Conservation (phyloP, 2,888 invertebrate species). For the Pharmacophagus antenor region DNA sequence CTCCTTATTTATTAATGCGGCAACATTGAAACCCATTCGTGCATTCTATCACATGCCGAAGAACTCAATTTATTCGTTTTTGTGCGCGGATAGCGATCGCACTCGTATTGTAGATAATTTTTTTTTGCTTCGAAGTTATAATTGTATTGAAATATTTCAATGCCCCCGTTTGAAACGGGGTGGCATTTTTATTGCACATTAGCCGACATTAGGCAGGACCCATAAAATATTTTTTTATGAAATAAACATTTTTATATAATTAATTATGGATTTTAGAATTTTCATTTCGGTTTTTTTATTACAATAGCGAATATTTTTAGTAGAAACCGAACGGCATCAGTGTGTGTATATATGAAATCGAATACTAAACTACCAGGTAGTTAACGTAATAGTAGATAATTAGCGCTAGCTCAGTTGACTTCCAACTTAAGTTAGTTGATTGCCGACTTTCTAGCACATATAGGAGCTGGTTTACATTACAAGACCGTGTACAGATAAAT, state of each 20-base stretch:
- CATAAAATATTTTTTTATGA: background rate
- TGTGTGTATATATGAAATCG: background rate
- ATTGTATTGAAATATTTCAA: conserved; percentile 17
- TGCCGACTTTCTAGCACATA: conserved; percentile 17
- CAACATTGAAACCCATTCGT: conserved; percentile 21
- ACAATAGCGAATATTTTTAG: background rate
- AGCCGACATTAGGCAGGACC: background rate
- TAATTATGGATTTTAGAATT: background rate
- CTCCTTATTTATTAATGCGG: conserved; percentile 25
- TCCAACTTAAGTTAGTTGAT: conserved; percentile 20
- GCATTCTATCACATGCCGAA: conserved; percentile 21
- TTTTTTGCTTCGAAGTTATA: conserved; percentile 10
- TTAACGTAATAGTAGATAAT: conserved; percentile 23
- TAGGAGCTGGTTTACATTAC: conserved; percentile 10
- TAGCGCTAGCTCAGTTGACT: conserved; percentile 19
- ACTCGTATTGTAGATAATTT: background rate
- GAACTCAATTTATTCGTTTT: conserved; percentile 3
- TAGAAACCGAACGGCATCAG: background rate
- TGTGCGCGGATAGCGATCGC: conserved; percentile 6
- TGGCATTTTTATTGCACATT: conserved; percentile 17
- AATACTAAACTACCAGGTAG: background rate
- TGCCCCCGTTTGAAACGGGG: conserved; percentile 3
- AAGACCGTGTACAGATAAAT: background rate
- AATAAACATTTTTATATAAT: no score
- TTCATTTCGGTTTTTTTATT: background rate